phyloP scores from a whole-genome alignment of 1,140 invertebrate species.

The Hylaeus anthracinus region DNA sequence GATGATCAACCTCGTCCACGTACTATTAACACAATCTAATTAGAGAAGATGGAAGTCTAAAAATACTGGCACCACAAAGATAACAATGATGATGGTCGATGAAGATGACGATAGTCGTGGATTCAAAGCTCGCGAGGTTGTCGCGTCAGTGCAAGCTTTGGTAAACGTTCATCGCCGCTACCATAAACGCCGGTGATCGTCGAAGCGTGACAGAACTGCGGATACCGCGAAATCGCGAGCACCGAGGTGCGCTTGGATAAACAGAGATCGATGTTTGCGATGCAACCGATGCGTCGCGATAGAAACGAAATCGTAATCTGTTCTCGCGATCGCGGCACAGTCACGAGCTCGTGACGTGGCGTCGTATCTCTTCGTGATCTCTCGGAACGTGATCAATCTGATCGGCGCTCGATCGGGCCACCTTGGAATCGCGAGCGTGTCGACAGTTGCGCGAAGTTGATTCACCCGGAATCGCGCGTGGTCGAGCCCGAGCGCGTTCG shows the following conservation, averaged over 20 bases:
- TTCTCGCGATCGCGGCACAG: neutral
- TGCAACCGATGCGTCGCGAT: slow-evolving; percentile 20
- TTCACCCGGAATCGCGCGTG: neutral
- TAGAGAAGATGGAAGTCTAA: too few species aligned
- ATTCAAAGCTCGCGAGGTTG: too few species aligned
- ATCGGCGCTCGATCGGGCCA: slow-evolving; percentile 13
- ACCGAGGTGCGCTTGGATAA: neutral
- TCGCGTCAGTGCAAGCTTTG: too few species aligned
- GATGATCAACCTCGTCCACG: too few species aligned
- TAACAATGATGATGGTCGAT: neutral
- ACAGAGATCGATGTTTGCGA: slow-evolving; percentile 12
- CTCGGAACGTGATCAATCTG: slow-evolving; percentile 11
- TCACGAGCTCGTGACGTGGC: slow-evolving; percentile 15
- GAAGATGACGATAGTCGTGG: neutral
- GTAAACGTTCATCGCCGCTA: too few species aligned
- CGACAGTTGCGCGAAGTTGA: slow-evolving; percentile 10
- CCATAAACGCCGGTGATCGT: neutral
- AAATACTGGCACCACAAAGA: too few species aligned
- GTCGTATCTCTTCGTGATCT: neutral
- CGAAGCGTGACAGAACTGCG: neutral
- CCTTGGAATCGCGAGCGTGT: slow-evolving; percentile 21
- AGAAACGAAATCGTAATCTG: slow-evolving; percentile 10
- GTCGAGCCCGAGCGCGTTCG: too few species aligned
- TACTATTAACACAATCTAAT: too few species aligned
- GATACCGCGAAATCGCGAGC: neutral